Percentiles rank a stretch among this genome's conserved stretches.
Conservation (phyloP, 2,113 vertebrate species). For the Eclectus roratus region DNA sequence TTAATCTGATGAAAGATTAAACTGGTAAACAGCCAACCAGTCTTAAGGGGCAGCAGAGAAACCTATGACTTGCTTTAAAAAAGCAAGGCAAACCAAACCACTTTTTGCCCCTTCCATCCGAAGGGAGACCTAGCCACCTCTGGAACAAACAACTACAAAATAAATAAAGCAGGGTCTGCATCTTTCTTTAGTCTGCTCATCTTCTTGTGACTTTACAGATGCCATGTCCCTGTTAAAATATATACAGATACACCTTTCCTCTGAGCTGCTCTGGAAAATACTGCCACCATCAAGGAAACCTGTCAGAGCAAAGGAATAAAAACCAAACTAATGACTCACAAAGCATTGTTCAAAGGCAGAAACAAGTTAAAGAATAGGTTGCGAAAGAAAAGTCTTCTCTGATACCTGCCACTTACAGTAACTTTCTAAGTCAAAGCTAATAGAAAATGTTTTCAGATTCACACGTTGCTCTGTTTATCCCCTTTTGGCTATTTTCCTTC, state of each 20-base stretch:
- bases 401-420: background rate
- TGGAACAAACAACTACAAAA: background rate
- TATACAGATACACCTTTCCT: background rate
- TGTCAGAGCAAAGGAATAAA: background rate
- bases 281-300: background rate
- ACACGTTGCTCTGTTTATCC: slow-evolving; percentile 12
- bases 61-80: background rate
- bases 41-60: background rate
- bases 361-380: background rate
- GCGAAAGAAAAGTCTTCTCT: background rate
- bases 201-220: background rate
- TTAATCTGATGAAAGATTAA: background rate
- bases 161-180: background rate
- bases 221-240: background rate
- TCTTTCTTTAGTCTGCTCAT: background rate
- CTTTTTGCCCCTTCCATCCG: background rate
- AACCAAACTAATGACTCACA: background rate
- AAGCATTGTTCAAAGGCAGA: background rate
- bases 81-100: background rate
- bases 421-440: background rate
- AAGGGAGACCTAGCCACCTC: background rate
- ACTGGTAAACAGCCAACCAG: background rate
- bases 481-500: background rate
- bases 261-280: background rate
- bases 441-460: background rate